phyloP scores from a whole-genome alignment of 1,140 invertebrate species.

The Drosophila orosa region DNA sequence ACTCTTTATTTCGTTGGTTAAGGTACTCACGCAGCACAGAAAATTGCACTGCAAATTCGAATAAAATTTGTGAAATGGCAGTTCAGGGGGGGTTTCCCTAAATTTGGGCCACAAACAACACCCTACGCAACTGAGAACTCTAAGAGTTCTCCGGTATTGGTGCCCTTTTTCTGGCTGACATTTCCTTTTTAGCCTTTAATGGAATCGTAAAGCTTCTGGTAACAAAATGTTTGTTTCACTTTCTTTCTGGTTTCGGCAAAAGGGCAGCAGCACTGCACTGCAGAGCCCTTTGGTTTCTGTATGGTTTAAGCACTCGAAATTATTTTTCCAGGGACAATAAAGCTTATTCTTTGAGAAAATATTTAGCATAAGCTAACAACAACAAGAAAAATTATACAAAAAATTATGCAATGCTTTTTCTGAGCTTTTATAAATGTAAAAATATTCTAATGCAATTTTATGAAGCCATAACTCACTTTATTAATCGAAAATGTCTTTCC shows the following conservation, averaged over 20 bases:
- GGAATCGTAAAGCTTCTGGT: constrained; percentile 66
- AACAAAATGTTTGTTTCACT: constrained; percentile 53
- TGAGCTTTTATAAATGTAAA: no score
- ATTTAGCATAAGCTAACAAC: no score
- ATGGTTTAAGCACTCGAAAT: not conserved
- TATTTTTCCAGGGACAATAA: not conserved
- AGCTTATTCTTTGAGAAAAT: not conserved
- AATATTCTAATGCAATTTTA: not conserved
- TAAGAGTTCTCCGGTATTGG: constrained; percentile 5
- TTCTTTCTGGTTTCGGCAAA: constrained; percentile 35
- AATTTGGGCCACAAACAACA: not conserved
- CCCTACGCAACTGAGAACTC: not conserved
- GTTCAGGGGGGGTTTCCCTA: not conserved
- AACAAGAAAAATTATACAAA: not conserved
- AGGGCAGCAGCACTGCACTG: constrained; percentile 2
- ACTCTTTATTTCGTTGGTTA: constrained; percentile 5
- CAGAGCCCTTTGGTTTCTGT: not conserved
- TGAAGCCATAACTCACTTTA: no score
- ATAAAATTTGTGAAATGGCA: constrained; percentile 20
- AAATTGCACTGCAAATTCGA: constrained; percentile 10
- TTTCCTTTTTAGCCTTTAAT: constrained; percentile 46
- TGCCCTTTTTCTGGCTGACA: constrained; percentile 37
- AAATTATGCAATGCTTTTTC: not conserved
- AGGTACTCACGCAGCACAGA: not conserved
- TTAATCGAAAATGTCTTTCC: not conserved